These are phyloP conservation scores for Lasioglossum figueresi DNA, from an alignment of 2,888 invertebrate species.

Conservation along the genomic window DNA sequence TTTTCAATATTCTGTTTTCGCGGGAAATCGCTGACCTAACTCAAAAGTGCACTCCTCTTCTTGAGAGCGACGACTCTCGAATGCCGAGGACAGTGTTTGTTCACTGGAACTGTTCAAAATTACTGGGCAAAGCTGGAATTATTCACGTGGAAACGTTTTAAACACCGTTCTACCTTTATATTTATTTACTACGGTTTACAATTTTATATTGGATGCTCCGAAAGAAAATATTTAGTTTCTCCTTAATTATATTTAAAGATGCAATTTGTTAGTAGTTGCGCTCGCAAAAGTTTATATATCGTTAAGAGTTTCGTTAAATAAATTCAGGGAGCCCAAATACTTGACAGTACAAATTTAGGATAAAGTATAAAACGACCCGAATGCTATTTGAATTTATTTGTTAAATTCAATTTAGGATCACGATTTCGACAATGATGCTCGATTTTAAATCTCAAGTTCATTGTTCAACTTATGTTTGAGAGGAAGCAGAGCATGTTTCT, in stretches of 20 bases:
- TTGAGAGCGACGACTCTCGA: not conserved
- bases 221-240: not conserved
- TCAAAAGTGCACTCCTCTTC: not conserved
- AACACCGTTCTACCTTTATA: not conserved
- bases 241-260: not conserved
- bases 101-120: not conserved
- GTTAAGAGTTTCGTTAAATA: not conserved
- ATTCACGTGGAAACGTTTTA: not conserved
- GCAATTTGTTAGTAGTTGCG: not conserved
- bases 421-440: not conserved
- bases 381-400: not conserved
- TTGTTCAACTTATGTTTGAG: not conserved
- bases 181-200: not conserved
- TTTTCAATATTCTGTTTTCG: constrained; percentile 6
- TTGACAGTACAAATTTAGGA: not conserved
- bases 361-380: not conserved
- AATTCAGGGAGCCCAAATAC: not conserved
- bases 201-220: not conserved
- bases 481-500: not conserved
- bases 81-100: not conserved
- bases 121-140: not conserved
- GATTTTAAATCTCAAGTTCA: not conserved
- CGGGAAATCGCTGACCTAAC: not conserved
- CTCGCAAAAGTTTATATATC: not conserved
- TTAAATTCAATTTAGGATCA: not conserved